phyloP scores from a whole-genome alignment of 2,888 invertebrate genomes.

The Rhaphigaster nebulosa region DNA sequence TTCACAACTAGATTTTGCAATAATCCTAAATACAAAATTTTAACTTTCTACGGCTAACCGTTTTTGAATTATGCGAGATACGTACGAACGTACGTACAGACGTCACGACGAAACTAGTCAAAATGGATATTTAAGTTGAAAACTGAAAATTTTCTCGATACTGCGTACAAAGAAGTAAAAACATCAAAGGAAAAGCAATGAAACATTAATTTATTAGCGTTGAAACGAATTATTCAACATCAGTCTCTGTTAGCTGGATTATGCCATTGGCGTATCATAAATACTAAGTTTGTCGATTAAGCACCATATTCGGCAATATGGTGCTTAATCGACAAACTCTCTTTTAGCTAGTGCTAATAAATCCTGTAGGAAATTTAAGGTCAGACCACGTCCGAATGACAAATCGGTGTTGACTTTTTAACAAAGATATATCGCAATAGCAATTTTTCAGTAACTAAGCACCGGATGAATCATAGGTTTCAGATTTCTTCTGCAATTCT shows the following conservation, averaged over 20 bases:
- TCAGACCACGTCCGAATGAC: background rate
- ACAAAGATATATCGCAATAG: background rate
- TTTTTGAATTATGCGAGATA: no score
- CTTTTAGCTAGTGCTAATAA: background rate
- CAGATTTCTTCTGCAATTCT: background rate
- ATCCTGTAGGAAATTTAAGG: background rate
- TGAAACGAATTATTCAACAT: conserved; percentile 7
- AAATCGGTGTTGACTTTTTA: background rate
- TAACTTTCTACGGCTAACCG: no score
- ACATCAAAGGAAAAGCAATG: background rate
- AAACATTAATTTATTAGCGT: background rate
- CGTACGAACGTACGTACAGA: no score
- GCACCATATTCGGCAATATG: background rate
- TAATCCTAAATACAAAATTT: no score
- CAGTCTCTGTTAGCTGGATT: background rate
- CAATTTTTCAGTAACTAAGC: background rate
- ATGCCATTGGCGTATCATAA: background rate
- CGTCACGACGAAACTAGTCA: no score
- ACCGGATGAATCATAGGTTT: background rate
- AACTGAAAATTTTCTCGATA: no score
- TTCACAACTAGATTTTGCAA: no score
- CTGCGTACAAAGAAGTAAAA: no score
- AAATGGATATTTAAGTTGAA: no score
- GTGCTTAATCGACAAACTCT: background rate
- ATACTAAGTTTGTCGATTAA: no score